A percentile compares a stretch with the other conserved stretches of the same genome.
These are phyloP conservation scores for Ascaphus truei DNA, from an alignment of 2,113 vertebrate genomes.

Conservation along the genomic window DNA sequence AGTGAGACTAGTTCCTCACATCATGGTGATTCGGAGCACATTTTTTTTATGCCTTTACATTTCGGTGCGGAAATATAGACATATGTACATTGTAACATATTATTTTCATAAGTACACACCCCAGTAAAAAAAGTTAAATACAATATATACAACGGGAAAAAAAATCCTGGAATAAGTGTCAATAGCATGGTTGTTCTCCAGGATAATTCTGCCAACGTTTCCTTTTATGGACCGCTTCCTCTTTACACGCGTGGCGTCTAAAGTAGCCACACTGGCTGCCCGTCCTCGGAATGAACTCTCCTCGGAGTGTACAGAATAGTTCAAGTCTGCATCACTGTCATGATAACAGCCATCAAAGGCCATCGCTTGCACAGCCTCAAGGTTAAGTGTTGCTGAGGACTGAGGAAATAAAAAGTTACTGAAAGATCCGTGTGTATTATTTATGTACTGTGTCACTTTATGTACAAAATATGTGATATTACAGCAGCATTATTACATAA, in stretches of 20 bases:
- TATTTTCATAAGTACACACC: conserved; percentile 73
- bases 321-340: conserved; percentile 62
- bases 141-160: conserved; percentile 83
- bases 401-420: conserved; percentile 50
- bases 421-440: conserved; percentile 5
- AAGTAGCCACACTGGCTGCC: conserved; percentile 43
- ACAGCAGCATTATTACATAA: background rate
- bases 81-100: background rate
- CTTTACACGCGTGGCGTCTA: conserved; percentile 52
- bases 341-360: conserved; percentile 83
- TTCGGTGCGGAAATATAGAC: background rate
- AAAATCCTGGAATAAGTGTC: conserved; percentile 86
- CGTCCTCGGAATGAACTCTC: conserved; percentile 43
- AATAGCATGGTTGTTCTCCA: conserved; percentile 84
- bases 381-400: conserved; percentile 66
- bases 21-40: too few relatives aligned
- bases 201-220: conserved; percentile 71
- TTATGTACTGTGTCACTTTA: background rate
- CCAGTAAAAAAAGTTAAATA: conserved; percentile 92
- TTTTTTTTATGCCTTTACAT: too few relatives aligned
- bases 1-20: too few relatives aligned
- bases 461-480: background rate
- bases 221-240: conserved; percentile 68
- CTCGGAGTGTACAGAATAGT: conserved; percentile 53
- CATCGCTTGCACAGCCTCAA: conserved; percentile 74